Evolutionary conservation across 2,888 invertebrate species (phyloP).

Genomic region (Syrphus vitripennis): DNA sequence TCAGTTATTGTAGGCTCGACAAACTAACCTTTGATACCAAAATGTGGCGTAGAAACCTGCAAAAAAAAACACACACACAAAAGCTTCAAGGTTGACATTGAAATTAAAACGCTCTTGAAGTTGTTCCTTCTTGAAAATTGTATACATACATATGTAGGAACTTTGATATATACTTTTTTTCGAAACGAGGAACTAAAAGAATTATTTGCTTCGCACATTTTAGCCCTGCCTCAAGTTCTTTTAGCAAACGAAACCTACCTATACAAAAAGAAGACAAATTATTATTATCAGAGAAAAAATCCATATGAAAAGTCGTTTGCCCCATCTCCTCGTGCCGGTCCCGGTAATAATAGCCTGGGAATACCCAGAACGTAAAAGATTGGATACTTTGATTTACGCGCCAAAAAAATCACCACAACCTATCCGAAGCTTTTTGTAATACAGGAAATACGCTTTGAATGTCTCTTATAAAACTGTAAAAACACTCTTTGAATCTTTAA

Average conservation of each 20-base stretch:
- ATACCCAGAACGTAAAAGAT: conserved; percentile 29
- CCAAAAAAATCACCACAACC: conserved; percentile 46
- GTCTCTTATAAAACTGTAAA: not conserved
- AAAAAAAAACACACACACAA: conserved; percentile 15
- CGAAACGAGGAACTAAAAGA: not conserved
- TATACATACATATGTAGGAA: not conserved
- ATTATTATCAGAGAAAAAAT: not conserved
- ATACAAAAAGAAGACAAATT: not conserved
- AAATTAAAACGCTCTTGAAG: conserved; percentile 49
- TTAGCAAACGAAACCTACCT: not conserved
- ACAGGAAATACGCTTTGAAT: not conserved
- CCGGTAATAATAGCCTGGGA: conserved; percentile 38
- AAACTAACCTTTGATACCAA: not conserved
- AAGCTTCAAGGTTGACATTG: conserved; percentile 50
- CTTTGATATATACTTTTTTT: not conserved
- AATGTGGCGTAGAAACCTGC: too few species aligned
- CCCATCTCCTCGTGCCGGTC: conserved; percentile 48
- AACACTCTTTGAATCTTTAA: not conserved
- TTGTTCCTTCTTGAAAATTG: conserved; percentile 40
- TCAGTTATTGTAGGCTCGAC: not conserved
- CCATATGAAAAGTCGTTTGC: conserved; percentile 27
- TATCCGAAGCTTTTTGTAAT: not conserved
- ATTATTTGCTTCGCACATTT: conserved; percentile 25
- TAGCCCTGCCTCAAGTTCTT: not conserved
- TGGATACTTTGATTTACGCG: conserved; percentile 56